Conservation (phyloP, 2,797 vertebrate genomes). For the Macrochelys suwanniensis region DNA sequence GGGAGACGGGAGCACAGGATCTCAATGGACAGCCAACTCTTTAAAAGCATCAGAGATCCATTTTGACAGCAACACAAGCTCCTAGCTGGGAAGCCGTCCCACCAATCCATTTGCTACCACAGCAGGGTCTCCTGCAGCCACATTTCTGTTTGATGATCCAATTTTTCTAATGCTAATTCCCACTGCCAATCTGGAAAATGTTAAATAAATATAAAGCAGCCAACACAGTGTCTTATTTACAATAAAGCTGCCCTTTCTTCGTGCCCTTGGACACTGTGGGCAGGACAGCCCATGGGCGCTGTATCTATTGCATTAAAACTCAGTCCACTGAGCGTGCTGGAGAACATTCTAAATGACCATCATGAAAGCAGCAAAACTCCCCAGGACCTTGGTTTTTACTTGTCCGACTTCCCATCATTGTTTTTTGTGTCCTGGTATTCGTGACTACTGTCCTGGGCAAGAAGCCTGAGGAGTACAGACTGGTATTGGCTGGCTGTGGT, state of each 20-base stretch:
- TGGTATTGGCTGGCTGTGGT: too few species aligned
- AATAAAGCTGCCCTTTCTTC: too few species aligned
- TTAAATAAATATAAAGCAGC: background rate
- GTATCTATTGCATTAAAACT: background rate
- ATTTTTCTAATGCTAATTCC: background rate
- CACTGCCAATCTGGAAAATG: background rate
- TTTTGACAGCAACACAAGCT: background rate
- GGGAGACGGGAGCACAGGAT: too few species aligned
- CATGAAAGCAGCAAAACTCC: background rate
- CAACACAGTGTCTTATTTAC: background rate
- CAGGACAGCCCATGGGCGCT: background rate
- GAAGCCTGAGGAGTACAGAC: background rate
- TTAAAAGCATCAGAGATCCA: background rate
- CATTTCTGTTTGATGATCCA: background rate
- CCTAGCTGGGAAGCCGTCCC: background rate
- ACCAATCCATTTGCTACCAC: background rate
- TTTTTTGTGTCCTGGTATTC: constrained; percentile 74
- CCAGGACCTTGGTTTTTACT: constrained; percentile 5
- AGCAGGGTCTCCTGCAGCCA: too few species aligned
- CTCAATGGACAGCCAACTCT: background rate
- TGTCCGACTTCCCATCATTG: constrained; percentile 59
- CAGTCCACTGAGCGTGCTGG: background rate
- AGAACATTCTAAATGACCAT: background rate
- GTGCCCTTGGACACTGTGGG: background rate
- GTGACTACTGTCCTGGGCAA: constrained; percentile 74